phyloP scores from a whole-genome alignment of 2,113 vertebrate species.

The Alosa alosa region DNA sequence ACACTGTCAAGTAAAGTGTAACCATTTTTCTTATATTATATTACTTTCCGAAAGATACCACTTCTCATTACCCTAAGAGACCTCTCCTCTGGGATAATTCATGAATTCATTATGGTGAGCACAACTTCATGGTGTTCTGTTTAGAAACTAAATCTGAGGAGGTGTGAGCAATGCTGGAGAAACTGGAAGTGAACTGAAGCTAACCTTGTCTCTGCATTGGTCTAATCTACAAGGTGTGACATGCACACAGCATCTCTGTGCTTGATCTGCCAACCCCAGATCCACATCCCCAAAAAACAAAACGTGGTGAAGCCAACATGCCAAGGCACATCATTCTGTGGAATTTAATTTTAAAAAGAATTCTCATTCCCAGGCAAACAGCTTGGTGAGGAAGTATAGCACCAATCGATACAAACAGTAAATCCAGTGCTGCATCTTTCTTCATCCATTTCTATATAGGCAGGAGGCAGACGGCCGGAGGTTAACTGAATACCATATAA shows the following conservation, averaged over 20 bases:
- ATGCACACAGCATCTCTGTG: not conserved
- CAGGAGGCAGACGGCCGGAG: not conserved
- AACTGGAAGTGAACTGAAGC: not conserved
- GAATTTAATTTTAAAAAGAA: conserved; percentile 31
- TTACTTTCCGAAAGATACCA: too few relatives aligned
- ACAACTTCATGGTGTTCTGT: not conserved
- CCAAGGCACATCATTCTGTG: conserved; percentile 8
- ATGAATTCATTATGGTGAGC: not conserved
- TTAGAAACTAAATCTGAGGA: not conserved
- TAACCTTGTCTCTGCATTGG: not conserved
- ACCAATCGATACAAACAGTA: conserved; percentile 42
- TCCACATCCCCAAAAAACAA: not conserved
- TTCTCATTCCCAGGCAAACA: conserved; percentile 19
- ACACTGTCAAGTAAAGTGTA: too few relatives aligned
- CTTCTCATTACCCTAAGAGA: too few relatives aligned
- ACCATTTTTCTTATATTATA: too few relatives aligned
- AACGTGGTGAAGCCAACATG: not conserved
- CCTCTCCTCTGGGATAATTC: too few relatives aligned
- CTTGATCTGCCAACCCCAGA: conserved; percentile 1
- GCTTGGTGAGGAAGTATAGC: conserved; percentile 2
- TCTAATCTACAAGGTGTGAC: not conserved
- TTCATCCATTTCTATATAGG: conserved; percentile 12
- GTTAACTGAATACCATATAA: not conserved
- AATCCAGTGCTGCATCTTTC: conserved; percentile 31
- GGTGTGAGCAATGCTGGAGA: not conserved